Conservation (phyloP, 2,797 vertebrate species). For the Sebastes hopkinsi region DNA sequence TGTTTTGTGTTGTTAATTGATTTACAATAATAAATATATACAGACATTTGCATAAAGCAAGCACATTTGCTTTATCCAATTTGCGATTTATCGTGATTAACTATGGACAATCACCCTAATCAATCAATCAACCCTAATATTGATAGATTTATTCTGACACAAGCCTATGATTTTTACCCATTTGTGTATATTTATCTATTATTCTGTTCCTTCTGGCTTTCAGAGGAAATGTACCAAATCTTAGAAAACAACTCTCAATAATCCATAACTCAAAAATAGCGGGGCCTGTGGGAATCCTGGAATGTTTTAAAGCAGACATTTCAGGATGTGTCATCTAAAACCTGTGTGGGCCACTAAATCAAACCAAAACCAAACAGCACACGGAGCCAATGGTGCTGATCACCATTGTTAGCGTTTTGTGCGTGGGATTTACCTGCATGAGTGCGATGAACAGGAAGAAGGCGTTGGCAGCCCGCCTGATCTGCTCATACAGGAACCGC, state of each 20-base stretch:
- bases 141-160: neutral
- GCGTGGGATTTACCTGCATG: conserved; percentile 89
- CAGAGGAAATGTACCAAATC: neutral
- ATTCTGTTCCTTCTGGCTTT: neutral
- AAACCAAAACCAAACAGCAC: conserved; percentile 12
- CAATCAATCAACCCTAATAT: too few relatives aligned
- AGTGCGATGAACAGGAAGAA: conserved; percentile 99
- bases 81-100: too few relatives aligned
- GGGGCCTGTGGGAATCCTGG: neutral
- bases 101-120: too few relatives aligned
- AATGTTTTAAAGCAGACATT: neutral
- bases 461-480: conserved; percentile 96
- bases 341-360: conserved; percentile 7
- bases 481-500: conserved; percentile 99
- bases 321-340: conserved; percentile 1
- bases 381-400: neutral
- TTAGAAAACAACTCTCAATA: neutral
- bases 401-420: neutral
- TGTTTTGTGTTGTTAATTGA: too few relatives aligned
- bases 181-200: neutral
- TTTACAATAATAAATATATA: too few relatives aligned
- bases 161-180: neutral
- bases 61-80: too few relatives aligned
- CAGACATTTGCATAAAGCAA: too few relatives aligned
- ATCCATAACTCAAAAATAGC: conserved; percentile 6